Evolutionary conservation across 2,888 invertebrate genomes (phyloP).

Genomic region (Eumerus sabulonum): DNA sequence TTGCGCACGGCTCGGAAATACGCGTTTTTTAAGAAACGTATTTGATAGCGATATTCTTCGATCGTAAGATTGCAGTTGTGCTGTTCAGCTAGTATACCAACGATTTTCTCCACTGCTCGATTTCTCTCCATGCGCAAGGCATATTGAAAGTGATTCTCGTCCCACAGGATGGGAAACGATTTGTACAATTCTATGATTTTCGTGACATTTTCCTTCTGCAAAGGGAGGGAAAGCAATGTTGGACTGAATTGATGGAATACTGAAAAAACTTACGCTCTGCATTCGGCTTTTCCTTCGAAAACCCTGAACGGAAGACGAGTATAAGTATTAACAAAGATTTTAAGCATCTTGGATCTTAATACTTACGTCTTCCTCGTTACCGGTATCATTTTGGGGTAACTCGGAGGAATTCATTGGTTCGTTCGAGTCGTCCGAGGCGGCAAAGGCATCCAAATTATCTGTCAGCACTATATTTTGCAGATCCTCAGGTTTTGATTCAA

Average conservation of each 20-base stretch:
- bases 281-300: slow-evolving; percentile 25
- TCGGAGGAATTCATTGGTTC: no score
- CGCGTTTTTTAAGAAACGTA: slow-evolving; percentile 36
- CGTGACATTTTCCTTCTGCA: slow-evolving; percentile 44
- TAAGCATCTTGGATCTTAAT: neutral
- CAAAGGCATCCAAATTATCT: no score
- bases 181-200: slow-evolving; percentile 57
- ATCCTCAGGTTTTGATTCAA: slow-evolving; percentile 12
- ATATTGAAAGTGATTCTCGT: slow-evolving; percentile 34
- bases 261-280: neutral
- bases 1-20: slow-evolving; percentile 47
- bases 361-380: neutral
- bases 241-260: neutral
- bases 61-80: slow-evolving; percentile 37
- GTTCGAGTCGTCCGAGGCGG: no score
- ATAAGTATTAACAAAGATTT: neutral
- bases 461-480: no score
- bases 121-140: slow-evolving; percentile 24
- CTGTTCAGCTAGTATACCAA: slow-evolving; percentile 20
- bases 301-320: neutral
- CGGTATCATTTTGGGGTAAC: no score
- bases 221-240: neutral
- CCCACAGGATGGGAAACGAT: slow-evolving; percentile 46
- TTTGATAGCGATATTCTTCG: slow-evolving; percentile 55
- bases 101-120: slow-evolving; percentile 37